Evolutionary conservation across 2,797 vertebrate species (phyloP).

Genomic region (Cynopterus sphinx): DNA sequence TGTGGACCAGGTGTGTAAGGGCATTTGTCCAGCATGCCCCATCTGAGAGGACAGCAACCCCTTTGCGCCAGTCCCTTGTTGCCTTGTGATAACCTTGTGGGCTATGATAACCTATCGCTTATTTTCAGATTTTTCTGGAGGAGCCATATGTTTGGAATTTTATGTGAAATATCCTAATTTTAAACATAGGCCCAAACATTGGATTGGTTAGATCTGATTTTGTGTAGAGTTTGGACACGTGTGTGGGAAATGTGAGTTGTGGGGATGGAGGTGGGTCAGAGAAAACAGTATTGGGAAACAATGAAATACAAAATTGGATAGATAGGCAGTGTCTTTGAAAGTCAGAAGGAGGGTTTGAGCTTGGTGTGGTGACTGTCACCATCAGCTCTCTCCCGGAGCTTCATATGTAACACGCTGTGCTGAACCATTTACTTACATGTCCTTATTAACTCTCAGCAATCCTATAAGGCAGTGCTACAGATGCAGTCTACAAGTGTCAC

Average conservation of each 20-base stretch:
- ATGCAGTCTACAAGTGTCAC: rapidly evolving
- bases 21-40: not conserved
- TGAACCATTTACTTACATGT: rapidly evolving
- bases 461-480: rapidly evolving
- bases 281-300: not conserved
- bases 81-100: no score
- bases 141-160: not conserved
- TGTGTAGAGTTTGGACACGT: not conserved
- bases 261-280: not conserved
- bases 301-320: not conserved
- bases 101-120: not conserved
- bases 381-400: no score
- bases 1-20: no score
- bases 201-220: not conserved
- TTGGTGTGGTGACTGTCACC: no score
- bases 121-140: not conserved
- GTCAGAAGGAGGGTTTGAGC: not conserved
- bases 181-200: not conserved
- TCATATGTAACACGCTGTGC: rapidly evolving
- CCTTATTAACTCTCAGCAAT: not conserved
- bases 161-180: not conserved
- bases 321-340: not conserved
- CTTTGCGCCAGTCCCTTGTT: rapidly evolving
- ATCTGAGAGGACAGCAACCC: not conserved
- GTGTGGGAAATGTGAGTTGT: not conserved